phyloP scores from a whole-genome alignment of 2,113 vertebrate species.

The Oncorhynchus kisutch region DNA sequence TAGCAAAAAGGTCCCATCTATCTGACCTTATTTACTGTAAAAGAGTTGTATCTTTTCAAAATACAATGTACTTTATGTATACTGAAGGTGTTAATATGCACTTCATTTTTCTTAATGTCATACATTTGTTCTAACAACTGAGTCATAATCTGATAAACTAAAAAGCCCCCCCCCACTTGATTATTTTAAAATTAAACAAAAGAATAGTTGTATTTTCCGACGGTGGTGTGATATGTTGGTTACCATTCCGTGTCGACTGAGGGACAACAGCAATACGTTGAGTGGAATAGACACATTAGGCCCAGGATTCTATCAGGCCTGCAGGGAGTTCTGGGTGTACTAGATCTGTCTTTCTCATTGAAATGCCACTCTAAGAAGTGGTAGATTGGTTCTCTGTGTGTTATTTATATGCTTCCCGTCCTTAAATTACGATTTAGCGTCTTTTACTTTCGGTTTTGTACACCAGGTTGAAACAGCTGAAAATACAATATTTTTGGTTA shows the following conservation, averaged over 20 bases:
- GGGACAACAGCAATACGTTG: background rate
- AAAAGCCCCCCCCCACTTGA: background rate
- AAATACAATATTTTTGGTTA: too few relatives aligned
- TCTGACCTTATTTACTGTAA: slow-evolving; percentile 51
- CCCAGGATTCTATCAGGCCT: background rate
- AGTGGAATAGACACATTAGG: background rate
- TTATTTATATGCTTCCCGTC: too few relatives aligned
- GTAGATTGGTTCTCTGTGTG: too few relatives aligned
- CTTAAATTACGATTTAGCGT: too few relatives aligned
- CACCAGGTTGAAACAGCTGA: too few relatives aligned
- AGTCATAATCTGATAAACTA: slow-evolving; percentile 32
- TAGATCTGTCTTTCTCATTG: too few relatives aligned
- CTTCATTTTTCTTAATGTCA: slow-evolving; percentile 46
- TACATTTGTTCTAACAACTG: slow-evolving; percentile 39
- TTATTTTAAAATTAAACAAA: slow-evolving; percentile 1
- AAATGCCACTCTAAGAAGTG: too few relatives aligned
- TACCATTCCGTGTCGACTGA: background rate
- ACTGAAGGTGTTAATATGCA: slow-evolving; percentile 60
- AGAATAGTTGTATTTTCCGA: slow-evolving; percentile 5
- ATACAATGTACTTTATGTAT: slow-evolving; percentile 16
- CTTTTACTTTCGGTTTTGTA: too few relatives aligned
- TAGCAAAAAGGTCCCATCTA: slow-evolving; percentile 23
- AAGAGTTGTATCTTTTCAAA: slow-evolving; percentile 47
- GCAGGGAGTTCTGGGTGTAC: too few relatives aligned
- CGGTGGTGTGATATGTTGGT: background rate